Percentiles rank a stretch among this genome's conserved stretches.
Evolutionary conservation across 2,888 invertebrate genomes (phyloP).

Genomic region (Noctua janthina): DNA sequence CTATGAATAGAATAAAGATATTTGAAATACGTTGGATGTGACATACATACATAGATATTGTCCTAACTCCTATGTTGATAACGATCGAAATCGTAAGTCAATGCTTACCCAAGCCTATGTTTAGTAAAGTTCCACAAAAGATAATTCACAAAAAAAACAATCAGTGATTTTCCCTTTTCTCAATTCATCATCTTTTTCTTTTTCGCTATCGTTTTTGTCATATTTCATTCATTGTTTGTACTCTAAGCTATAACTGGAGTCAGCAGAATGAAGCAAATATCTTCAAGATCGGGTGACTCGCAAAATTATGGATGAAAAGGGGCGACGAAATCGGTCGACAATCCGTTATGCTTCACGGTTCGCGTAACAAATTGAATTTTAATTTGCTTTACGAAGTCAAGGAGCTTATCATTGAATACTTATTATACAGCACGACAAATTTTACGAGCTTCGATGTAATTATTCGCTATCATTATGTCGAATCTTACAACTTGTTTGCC

Average conservation of each 20-base stretch:
- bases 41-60: background rate
- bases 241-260: slow-evolving; percentile 75
- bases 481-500: slow-evolving; percentile 68
- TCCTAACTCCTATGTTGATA: background rate
- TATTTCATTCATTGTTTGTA: slow-evolving; percentile 65
- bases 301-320: slow-evolving; percentile 87
- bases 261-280: slow-evolving; percentile 78
- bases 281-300: slow-evolving; percentile 81
- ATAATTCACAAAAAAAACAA: slow-evolving; percentile 41
- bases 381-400: slow-evolving; percentile 88
- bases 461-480: slow-evolving; percentile 74
- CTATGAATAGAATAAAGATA: background rate
- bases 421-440: slow-evolving; percentile 84
- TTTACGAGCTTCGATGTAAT: slow-evolving; percentile 81
- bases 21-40: background rate
- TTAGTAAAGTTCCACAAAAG: slow-evolving; percentile 15
- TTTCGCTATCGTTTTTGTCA: slow-evolving; percentile 43
- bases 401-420: slow-evolving; percentile 87
- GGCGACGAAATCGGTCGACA: slow-evolving; percentile 86
- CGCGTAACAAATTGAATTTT: slow-evolving; percentile 89
- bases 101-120: background rate
- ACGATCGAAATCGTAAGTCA: background rate
- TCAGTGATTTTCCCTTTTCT: slow-evolving; percentile 34
- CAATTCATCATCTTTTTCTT: slow-evolving; percentile 61
- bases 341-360: slow-evolving; percentile 88